Base-by-base conservation (phyloP, 2,113 vertebrate genomes). In the Alouatta palliata region DNA sequence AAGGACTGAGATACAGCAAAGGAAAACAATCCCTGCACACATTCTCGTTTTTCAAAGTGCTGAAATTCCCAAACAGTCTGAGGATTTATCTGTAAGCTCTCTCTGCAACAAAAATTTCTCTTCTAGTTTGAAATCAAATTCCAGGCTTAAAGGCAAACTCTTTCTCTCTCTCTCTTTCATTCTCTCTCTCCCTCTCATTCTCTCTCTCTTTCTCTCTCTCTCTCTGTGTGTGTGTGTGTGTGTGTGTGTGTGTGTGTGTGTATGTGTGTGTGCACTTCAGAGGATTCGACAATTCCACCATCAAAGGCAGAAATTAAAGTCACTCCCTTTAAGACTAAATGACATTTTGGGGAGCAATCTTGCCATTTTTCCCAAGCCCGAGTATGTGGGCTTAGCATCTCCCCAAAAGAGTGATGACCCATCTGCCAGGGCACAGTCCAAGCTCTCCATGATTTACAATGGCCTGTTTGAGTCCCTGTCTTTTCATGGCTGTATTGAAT, bases 111-210 rank as follows among this genome's bases (percentile, higher is more conserved):
- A 89, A 80, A 73, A 21, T 77, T 83, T 89, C 6, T 66, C 30
- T 81, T 52, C 32, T 86, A 73, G 14, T 68, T 89, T 97, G 56
- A 90, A 95, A 96, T 40, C 16, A 83, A 66, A 87, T 88, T 87
- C n/a, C 9, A 16, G 45, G 58, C n/a, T 94, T 83, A 52, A 56
- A 80, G 37, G 35, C 70, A 19, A 77, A 68, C 14, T 73, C 12
- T 83, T 6, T 83, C 7, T 32, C 5, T 9, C 4, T 2, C 13
- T 37, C 4, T 16, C 12, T 32, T 3, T 30, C 27, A 6, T 2
- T 58, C 23, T 58, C 21, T 58, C 23, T 52, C 25, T 68, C 11
- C 56, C 14, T 79, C 19, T 77, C 9, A 25, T 5, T 8, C 25
- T 1, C 13, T 45, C 6, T 23, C 19, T 56, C 27, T 6, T 13